phyloP scores from a whole-genome alignment of 1,140 invertebrate genomes.

The Hyles vespertilio region DNA sequence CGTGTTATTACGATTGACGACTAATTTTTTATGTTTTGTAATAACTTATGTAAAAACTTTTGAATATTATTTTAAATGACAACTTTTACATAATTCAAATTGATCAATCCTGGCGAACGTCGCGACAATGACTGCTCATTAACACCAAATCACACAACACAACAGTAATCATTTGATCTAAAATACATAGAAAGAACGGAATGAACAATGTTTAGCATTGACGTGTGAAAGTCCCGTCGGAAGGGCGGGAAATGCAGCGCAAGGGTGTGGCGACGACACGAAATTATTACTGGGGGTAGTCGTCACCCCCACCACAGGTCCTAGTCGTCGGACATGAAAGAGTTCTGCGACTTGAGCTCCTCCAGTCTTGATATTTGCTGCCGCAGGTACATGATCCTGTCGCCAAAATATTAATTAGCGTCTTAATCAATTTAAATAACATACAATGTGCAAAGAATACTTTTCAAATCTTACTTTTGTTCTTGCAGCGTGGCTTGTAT shows the following conservation, averaged over 20 bases:
- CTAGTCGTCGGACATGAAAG: slow-evolving; percentile 88
- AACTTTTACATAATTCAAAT: slow-evolving; percentile 23
- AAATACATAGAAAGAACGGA: slow-evolving; percentile 57
- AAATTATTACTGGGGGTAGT: slow-evolving; percentile 15
- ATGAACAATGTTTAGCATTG: slow-evolving; percentile 48
- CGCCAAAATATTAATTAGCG: slow-evolving; percentile 37
- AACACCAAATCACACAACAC: slow-evolving; percentile 58
- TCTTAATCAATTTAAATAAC: background rate
- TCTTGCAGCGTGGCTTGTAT: slow-evolving; percentile 97
- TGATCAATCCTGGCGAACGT: slow-evolving; percentile 28
- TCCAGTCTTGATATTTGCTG: slow-evolving; percentile 93
- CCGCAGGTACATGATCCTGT: slow-evolving; percentile 91
- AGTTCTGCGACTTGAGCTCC: slow-evolving; percentile 94
- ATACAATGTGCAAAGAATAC: background rate
- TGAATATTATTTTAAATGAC: background rate
- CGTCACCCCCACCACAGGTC: slow-evolving; percentile 41
- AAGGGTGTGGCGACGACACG: slow-evolving; percentile 8
- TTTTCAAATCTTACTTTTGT: slow-evolving; percentile 85
- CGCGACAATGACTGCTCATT: slow-evolving; percentile 34
- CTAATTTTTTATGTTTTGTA: no score
- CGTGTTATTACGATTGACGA: no score
- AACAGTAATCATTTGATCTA: slow-evolving; percentile 42
- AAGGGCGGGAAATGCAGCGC: slow-evolving; percentile 23
- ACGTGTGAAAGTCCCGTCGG: slow-evolving; percentile 10
- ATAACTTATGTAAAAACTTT: background rate